Evolutionary conservation across 2,113 vertebrate genomes (phyloP).

Genomic region (Catagonus wagneri): DNA sequence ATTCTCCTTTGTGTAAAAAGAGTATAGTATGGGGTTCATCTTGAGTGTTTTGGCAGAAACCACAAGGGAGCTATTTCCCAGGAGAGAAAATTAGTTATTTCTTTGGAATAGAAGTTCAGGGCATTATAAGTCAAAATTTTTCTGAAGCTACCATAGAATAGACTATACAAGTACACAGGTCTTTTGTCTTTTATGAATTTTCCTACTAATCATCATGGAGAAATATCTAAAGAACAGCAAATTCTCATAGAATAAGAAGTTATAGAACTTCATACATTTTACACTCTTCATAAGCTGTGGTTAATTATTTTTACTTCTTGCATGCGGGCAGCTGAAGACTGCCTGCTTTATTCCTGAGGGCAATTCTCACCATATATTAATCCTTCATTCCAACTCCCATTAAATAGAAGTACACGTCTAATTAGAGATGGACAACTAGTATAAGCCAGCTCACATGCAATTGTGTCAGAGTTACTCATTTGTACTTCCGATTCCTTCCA

Average conservation of each 20-base stretch:
- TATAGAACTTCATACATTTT: not conserved
- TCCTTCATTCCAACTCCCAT: not conserved
- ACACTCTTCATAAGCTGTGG: not conserved
- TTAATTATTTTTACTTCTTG: not conserved
- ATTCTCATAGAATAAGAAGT: not conserved
- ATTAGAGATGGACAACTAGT: not conserved
- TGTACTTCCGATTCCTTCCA: not conserved
- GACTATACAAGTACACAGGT: not conserved
- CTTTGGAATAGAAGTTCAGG: not conserved
- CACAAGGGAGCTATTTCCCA: not conserved
- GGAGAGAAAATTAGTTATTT: not conserved
- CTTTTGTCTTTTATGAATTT: not conserved
- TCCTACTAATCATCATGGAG: not conserved
- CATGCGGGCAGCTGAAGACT: not conserved
- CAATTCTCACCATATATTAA: not conserved
- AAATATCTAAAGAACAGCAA: slow-evolving; percentile 5
- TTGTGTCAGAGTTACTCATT: not conserved
- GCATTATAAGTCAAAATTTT: not conserved
- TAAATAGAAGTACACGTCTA: not conserved
- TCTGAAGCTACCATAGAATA: not conserved
- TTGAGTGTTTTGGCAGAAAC: not conserved
- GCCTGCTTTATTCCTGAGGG: not conserved
- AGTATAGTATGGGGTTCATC: not conserved
- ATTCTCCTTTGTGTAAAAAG: not conserved
- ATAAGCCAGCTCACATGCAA: not conserved